Evolutionary conservation across 2,113 vertebrate species (phyloP), one percentile per base, ranked within the genome.

Genomic region (Toxotes jaculatrix): DNA sequence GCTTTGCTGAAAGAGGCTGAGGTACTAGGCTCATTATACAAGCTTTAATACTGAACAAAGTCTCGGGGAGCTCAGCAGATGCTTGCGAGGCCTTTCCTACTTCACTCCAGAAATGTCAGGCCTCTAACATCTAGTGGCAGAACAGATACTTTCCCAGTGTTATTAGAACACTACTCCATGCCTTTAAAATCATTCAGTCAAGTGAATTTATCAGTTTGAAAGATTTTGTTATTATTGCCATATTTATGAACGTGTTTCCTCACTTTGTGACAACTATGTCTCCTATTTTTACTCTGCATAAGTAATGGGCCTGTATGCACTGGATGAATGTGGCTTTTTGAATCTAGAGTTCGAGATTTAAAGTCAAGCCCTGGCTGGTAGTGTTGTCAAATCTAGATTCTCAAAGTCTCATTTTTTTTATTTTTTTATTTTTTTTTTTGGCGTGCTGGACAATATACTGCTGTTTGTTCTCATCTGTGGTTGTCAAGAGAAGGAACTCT

Each of bases 391-490:
- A 74, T 69, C 59, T 47, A 42, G 36, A 77, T 43, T 45, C 38
- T 75, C 12, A 56, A 59, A 53, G 53, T 79, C 34, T 66, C 0
- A 74, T 64, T 82, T 56, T 17, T 42, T 27, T 27, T 71, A 61
- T 82, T 56, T 17, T 42, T 27, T 77, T n/a, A n/a, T n/a, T n/a
- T 27, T 71, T 64, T 82, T 56, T 17, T 42, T 27, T 77, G 4
- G 16, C 7, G 23, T 55, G 38, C 67, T 63, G 34, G 59, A 79
- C 27, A 42, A 36, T 63, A 67, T 75, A 31, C 76, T 86, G 78
- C 68, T 90, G 62, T 91, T 74, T 82, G 38, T 77, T 79, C 60
- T 77, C 23, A 59, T 79, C 49, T 89, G 76, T 91, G 89, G 85
- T 79, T 17, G 17, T 75, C 56, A 83, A 72, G 68, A 79, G 71